These are phyloP conservation scores for Hipparchia semele DNA, from an alignment of 2,888 invertebrate genomes.

Conservation along the genomic window DNA sequence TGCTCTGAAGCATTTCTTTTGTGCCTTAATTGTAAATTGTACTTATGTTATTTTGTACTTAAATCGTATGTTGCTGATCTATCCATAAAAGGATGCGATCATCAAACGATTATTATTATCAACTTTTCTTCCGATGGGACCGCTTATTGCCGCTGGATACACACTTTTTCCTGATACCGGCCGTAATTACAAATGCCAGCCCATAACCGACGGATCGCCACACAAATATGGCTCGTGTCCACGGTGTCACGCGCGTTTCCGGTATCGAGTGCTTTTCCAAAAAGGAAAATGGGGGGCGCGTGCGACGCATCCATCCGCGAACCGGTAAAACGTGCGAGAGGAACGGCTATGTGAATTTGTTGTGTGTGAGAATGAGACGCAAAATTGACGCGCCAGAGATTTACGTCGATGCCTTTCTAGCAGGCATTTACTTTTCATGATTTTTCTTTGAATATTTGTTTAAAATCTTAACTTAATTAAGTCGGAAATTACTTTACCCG, in stretches of 20 bases:
- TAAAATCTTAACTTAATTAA: too few relatives aligned
- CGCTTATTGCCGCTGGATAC: constrained; percentile 11
- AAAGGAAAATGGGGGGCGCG: constrained; percentile 48
- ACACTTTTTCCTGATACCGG: constrained; percentile 32
- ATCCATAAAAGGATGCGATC: not conserved
- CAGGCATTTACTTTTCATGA: not conserved
- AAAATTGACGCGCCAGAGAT: not conserved
- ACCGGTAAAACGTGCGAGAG: constrained; percentile 39
- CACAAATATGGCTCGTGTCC: constrained; percentile 43
- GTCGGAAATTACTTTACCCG: too few relatives aligned
- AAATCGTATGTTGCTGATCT: not conserved
- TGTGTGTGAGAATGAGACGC: constrained; percentile 8
- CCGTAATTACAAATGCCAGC: constrained; percentile 43
- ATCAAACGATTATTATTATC: constrained; percentile 12
- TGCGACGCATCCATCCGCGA: constrained; percentile 41
- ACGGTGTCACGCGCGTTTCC: constrained; percentile 46
- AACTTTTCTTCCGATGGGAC: constrained; percentile 22
- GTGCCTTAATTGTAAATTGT: too few relatives aligned
- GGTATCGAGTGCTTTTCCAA: constrained; percentile 43
- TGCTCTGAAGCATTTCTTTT: too few relatives aligned
- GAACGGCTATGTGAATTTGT: constrained; percentile 19
- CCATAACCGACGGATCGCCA: constrained; percentile 38
- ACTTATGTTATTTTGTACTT: too few relatives aligned
- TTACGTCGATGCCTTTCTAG: not conserved
- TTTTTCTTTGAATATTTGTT: too few relatives aligned